phyloP scores from a whole-genome alignment of 1,140 invertebrate genomes.

The Trialeurodes vaporariorum region DNA sequence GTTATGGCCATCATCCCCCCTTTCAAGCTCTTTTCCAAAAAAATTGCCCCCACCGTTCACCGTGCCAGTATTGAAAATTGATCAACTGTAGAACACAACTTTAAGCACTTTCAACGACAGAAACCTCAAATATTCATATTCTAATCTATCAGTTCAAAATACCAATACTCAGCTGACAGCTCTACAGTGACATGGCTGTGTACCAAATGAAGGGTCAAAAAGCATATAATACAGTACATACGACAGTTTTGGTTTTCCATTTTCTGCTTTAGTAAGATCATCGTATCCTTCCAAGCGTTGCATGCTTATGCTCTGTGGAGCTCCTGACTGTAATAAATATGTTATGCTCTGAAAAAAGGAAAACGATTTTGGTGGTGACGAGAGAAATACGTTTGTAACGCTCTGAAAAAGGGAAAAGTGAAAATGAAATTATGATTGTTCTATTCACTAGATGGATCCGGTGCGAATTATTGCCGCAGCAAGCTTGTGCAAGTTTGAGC shows the following conservation, averaged over 20 bases:
- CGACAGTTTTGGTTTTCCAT: constrained; percentile 6
- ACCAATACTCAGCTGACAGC: no score
- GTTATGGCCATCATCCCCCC: no score
- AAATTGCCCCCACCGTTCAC: no score
- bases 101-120: no score
- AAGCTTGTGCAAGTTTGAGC: no score
- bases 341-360: constrained; percentile 7
- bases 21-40: no score
- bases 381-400: neutral
- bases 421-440: constrained; percentile 1
- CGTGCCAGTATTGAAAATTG: no score
- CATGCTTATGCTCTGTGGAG: neutral
- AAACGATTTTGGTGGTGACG: neutral
- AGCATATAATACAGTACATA: constrained; percentile 3
- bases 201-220: constrained; percentile 1
- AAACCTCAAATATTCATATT: no score
- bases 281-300: constrained; percentile 3
- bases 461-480: no score
- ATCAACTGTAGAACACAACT: no score
- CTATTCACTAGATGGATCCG: no score
- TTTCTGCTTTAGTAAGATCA: constrained; percentile 6
- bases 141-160: no score
- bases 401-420: constrained; percentile 3
- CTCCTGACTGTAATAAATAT: neutral
- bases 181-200: neutral